Base-by-base conservation (phyloP, 1,140 invertebrate genomes). In the Paracyclopina nana region DNA sequence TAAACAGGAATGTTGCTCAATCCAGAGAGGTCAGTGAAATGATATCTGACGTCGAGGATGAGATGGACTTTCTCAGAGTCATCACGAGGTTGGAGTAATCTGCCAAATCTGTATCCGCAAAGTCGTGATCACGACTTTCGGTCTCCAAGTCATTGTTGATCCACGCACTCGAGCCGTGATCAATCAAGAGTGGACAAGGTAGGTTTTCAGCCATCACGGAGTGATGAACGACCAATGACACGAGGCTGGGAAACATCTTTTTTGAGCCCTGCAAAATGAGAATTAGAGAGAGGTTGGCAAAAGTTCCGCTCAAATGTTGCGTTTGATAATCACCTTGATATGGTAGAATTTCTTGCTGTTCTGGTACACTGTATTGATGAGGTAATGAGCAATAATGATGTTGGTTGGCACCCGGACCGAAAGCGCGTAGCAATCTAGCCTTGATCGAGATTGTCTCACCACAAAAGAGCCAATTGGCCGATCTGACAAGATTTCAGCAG, bases 121-220 rank as follows among this genome's bases (percentile, higher is more conserved):
- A n/a, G n/a, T n/a, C n/a, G n/a, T n/a, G n/a, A n/a, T n/a, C n/a
- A n/a, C n/a, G n/a, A n/a, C n/a, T n/a, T n/a, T n/a, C n/a, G n/a
- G n/a, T n/a, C n/a, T n/a, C n/a, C n/a, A n/a, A n/a, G n/a, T n/a
- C n/a, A n/a, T n/a, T n/a, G n/a, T n/a, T n/a, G n/a, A n/a, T n/a
- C n/a, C n/a, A n/a, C n/a, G n/a, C n/a, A n/a, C 80, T 70, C 55
- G 75, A 77, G n/a, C n/a, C n/a, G n/a, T n/a, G n/a, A n/a, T n/a
- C n/a, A 43, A 88, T 64, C 0, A 79, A 80, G 42, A 96, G 70
- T 8, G 88, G 83, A 63, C 86, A 88, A 1, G 90, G 90, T 56
- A 96, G 69, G 55, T 94, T 70, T 70, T 91, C 87, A 20, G 80
- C 83, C 84, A 92, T 91, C 40, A 92, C 85, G 53, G 83, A 88